Base-by-base conservation (phyloP, 2,797 vertebrate species). In the Sebastes jordani region DNA sequence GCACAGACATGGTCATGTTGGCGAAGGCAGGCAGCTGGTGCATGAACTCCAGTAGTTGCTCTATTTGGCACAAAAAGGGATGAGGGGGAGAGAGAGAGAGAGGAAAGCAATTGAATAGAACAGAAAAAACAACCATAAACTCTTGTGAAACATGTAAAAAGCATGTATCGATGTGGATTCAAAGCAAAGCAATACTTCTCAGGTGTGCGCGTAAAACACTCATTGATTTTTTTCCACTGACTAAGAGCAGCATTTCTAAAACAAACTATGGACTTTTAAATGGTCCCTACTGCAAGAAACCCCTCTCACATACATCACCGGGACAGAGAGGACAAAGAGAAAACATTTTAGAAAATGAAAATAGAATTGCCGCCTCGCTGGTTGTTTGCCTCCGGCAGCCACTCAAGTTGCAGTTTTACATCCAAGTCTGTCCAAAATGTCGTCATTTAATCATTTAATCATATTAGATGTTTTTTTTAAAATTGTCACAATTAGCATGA, bases 1-100 rank as follows among this genome's bases (percentile, higher is more conserved):
- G 95, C 91, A 99, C 98, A 0, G 98, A 99, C 99, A 99, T 99
- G 34, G 99, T 99, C 98, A 99, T 99, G 92, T 99, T 99, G 91
- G 98, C 98, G 83, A 99, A 99, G 79, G 99, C 98, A 6, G 99
- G 99, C 86, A 99, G 95, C 88, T 99, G 99, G 93, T 99, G 99
- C 98, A 99, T 99, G 91, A 99, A 99, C 95, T 99, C 98, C 92
- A 99, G 93, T 20, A 99, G 96, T 96, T 99, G 99, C 90, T 99
- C 98, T 99, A 90, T 89, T 91, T 46, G 65, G 46, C 13, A 85
- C 1, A 78, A 27, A 75, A 58, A 13, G 3, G 29, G 2, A 36
- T 14, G 22, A 22, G 58, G 38, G 22, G 3, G 14, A 61, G 42
- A 81, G 16, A 61, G 16, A 61, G 14, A 61, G 23, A 69, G 58